Evolutionary conservation across 2,888 invertebrate species (phyloP), one percentile per base, ranked within the genome.

Genomic region (Opisthograptis luteolata): DNA sequence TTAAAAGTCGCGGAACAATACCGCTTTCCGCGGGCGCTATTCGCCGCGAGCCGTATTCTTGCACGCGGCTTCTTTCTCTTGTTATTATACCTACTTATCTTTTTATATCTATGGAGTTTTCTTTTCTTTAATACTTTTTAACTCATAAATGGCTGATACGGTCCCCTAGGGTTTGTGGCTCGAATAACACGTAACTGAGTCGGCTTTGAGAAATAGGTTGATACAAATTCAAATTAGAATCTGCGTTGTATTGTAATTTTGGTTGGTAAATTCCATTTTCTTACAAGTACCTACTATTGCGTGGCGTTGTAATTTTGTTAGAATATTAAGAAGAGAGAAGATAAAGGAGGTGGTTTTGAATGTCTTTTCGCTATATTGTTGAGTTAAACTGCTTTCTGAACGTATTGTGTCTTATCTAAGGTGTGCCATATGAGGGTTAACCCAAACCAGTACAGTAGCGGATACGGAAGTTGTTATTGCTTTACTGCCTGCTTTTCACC

Each of bases 161-260:
- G 85, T 81, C 87, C 89, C 89, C 85, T 84, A 81, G 86, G 87
- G 88, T 84, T 79, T 81, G 79, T 81, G 79, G 77, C 79, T 80
- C 87, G 80, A 90, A 89, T 89, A 90, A 87, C 87, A 90, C 90
- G 88, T 86, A 89, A 90, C 89, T 89, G 86, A 90, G 84, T 79
- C 70, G 66, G 73, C 46, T 77, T 66, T 76, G 73, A 68, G 72
- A 76, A n/a, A 75, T 79, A 62, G 41, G 59, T 55, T 57, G 57
- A 57, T 62, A 80, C 84, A 78, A 79, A 84, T 82, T 82, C 81
- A 79, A 81, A 84, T 85, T 81, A 73, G 66, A 63, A 73, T 70
- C 70, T 71, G 67, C 73, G 70, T 73, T 76, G 70, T 73, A 73
- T 69, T 66, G 71, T 72, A 67, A 75, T 76, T 76, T 69, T 60